These are phyloP conservation scores for Yponomeuta sedellus DNA, from an alignment of 2,888 invertebrate species.

Conservation along the genomic window DNA sequence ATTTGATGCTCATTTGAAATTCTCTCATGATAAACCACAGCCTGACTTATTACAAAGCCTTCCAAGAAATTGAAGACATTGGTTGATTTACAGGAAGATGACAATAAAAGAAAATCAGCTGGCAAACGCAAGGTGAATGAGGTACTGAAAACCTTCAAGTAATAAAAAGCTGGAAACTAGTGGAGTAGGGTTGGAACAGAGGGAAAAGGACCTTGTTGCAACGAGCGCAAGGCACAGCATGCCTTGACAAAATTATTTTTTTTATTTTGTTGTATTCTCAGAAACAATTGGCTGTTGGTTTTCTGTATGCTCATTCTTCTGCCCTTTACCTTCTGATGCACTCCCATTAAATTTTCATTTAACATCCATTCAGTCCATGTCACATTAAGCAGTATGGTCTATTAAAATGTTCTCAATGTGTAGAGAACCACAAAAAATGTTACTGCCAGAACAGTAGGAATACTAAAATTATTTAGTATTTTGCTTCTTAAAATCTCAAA, in stretches of 20 bases:
- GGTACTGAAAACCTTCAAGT: conserved; percentile 76
- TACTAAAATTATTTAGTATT: conserved; percentile 23
- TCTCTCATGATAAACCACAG: background rate
- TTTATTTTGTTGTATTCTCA: conserved; percentile 15
- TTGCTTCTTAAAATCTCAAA: background rate
- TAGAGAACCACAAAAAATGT: background rate
- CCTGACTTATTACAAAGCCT: background rate
- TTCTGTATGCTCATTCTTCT: conserved; percentile 63
- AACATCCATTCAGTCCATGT: background rate
- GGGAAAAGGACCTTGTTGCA: conserved; percentile 53
- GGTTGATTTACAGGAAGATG: conserved; percentile 67
- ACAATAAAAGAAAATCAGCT: conserved; percentile 72
- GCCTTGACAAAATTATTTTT: conserved; percentile 22
- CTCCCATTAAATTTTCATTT: background rate
- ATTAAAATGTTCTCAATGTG: no score
- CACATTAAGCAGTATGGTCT: no score
- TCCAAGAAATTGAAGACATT: background rate
- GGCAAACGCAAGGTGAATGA: conserved; percentile 74
- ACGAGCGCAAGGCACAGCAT: conserved; percentile 12
- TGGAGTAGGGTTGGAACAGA: conserved; percentile 34
- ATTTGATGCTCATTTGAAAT: no score
- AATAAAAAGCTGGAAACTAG: conserved; percentile 30
- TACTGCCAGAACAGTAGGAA: background rate
- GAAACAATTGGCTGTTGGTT: conserved; percentile 64
- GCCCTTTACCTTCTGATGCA: conserved; percentile 65